phyloP scores from a whole-genome alignment of 2,797 vertebrate genomes.

The Acanthis flammea region DNA sequence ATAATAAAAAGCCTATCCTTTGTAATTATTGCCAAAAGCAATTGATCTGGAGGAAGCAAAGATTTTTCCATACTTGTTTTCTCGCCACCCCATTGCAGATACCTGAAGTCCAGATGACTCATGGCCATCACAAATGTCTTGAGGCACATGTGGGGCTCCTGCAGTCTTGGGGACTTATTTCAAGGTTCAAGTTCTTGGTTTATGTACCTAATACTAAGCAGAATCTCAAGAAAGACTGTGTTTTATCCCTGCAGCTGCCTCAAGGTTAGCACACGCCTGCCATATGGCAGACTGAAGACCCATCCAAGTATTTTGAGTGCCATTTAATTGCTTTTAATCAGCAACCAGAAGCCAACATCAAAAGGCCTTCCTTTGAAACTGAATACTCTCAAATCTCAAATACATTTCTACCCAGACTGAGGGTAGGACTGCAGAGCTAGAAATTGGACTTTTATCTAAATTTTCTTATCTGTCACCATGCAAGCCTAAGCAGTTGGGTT shows the following conservation, averaged over 20 bases:
- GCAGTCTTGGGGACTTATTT: neutral
- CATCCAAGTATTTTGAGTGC: neutral
- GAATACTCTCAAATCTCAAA: neutral
- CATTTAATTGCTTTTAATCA: conserved; percentile 21
- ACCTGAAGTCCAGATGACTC: neutral
- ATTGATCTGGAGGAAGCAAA: neutral
- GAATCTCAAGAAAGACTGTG: neutral
- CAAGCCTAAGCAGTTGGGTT: neutral
- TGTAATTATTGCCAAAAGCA: neutral
- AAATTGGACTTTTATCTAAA: neutral
- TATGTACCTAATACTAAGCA: neutral
- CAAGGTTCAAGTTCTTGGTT: neutral
- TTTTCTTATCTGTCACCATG: neutral
- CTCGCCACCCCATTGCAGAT: neutral
- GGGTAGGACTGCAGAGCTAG: neutral
- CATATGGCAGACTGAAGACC: neutral
- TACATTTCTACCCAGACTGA: neutral
- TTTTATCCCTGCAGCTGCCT: neutral
- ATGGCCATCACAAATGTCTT: neutral
- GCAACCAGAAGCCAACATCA: neutral
- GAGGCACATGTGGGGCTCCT: neutral
- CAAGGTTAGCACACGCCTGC: neutral
- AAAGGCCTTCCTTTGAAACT: neutral
- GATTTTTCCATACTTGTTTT: neutral
- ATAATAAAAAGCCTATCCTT: neutral